These are phyloP conservation scores for Neogobius melanostomus DNA, from an alignment of 2,113 vertebrate genomes.

Conservation along the genomic window DNA sequence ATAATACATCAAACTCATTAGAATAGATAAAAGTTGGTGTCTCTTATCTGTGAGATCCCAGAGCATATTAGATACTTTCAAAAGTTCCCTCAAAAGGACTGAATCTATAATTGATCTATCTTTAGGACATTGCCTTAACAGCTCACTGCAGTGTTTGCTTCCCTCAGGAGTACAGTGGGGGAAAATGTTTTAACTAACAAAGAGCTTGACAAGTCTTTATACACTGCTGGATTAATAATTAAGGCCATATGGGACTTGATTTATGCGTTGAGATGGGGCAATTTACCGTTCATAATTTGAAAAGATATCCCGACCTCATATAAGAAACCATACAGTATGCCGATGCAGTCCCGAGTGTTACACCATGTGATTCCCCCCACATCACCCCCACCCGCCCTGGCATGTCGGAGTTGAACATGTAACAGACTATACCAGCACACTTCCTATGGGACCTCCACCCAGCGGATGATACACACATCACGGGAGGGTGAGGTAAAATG, in stretches of 20 bases:
- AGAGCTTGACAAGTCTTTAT: background rate
- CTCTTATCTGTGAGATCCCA: background rate
- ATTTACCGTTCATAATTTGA: background rate
- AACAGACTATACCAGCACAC: slow-evolving; percentile 16
- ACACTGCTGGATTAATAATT: slow-evolving; percentile 15
- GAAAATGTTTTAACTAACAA: background rate
- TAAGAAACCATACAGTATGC: background rate
- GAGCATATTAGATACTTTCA: background rate
- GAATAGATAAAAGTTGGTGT: background rate
- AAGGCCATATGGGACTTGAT: background rate
- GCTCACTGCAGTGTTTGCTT: background rate
- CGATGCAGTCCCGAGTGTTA: background rate
- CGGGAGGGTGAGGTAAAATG: slow-evolving; percentile 25
- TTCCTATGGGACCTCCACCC: background rate
- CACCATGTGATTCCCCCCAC: background rate
- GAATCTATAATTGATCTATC: slow-evolving; percentile 24
- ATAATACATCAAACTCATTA: slow-evolving; percentile 2
- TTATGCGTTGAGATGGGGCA: background rate
- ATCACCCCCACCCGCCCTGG: background rate
- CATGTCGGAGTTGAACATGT: slow-evolving; percentile 14
- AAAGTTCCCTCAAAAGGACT: slow-evolving; percentile 12
- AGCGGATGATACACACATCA: slow-evolving; percentile 3
- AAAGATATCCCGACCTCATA: background rate
- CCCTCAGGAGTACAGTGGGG: background rate
- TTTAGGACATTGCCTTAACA: slow-evolving; percentile 11